Evolutionary conservation across 2,888 invertebrate genomes (phyloP).

Genomic region (Athalia rosae): DNA sequence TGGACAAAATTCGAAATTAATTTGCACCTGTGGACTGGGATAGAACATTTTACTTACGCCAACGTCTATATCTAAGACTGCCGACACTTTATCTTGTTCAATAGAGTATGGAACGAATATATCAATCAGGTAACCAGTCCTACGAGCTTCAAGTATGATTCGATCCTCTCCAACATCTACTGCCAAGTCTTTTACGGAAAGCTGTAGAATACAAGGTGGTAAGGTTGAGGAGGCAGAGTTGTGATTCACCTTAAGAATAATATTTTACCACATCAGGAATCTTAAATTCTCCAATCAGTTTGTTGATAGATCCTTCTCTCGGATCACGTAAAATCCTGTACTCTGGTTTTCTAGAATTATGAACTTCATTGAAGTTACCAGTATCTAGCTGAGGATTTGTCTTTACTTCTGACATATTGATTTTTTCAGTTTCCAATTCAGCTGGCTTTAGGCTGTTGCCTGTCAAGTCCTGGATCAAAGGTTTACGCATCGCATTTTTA

Average conservation of each 20-base stretch:
- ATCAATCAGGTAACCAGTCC: conserved; percentile 79
- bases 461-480: conserved; percentile 80
- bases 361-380: background rate
- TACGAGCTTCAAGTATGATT: conserved; percentile 80
- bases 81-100: conserved; percentile 76
- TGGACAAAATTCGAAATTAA: background rate
- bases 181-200: conserved; percentile 78
- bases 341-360: conserved; percentile 44
- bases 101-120: conserved; percentile 82
- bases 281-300: conserved; percentile 79
- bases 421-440: conserved; percentile 46
- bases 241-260: conserved; percentile 28
- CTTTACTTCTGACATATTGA: conserved; percentile 23
- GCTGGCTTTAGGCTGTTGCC: conserved; percentile 48
- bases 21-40: conserved; percentile 26
- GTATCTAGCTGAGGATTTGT: background rate
- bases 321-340: conserved; percentile 73
- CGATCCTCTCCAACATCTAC: conserved; percentile 86
- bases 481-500: conserved; percentile 73
- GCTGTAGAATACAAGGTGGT: conserved; percentile 70
- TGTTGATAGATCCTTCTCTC: conserved; percentile 75
- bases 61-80: conserved; percentile 76
- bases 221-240: conserved; percentile 8
- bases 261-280: conserved; percentile 77
- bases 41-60: conserved; percentile 70